Evolutionary conservation across 2,113 vertebrate genomes (phyloP), one percentile per base, ranked within the genome.

Genomic region (Serranochromis macrocephalus): DNA sequence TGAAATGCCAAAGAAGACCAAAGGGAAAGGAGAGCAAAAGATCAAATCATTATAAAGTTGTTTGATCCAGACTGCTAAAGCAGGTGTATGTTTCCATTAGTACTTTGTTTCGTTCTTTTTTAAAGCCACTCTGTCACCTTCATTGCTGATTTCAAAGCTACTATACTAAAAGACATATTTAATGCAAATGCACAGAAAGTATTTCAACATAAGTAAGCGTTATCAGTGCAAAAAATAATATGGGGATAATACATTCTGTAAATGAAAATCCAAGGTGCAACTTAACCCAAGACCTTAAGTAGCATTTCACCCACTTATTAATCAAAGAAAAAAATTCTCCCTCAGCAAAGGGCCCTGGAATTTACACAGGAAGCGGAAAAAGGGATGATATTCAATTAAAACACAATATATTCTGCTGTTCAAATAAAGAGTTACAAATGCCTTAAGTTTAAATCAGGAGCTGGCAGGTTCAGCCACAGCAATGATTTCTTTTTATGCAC

Each of bases 401-500:
- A 82, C 16, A 85, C 21, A 75, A 58, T 81, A 17, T n/a, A 51
- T 83, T 51, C 31, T 80, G 47, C 83, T 73, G 38, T 81, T 78
- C 45, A 78, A 42, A 87, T 81, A 86, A 61, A 82, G 19, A 21
- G n/a, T 63, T 84, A 85, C 45, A 73, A 83, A 81, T 83, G 68
- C 84, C 58, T 61, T 55, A 85, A 78, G 80, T 83, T 55, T 58
- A 89, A 90, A 90, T 55, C 80, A 82, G 61, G 66, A 85, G 57
- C 57, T 89, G 85, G 80, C 71, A 89, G 83, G 40, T 49, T 84
- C 55, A 63, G 55, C 40, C 45, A 73, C 11, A 66, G 83, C 63
- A 83, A 47, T 66, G 57, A 85, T 91, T 90, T 87, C 75, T 80
- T 88, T 84, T 92, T 80, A 93, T 89, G 90, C 84, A 86, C 80